Evolutionary conservation across 1,140 invertebrate species (phyloP).

Genomic region (Bombus consobrinus): DNA sequence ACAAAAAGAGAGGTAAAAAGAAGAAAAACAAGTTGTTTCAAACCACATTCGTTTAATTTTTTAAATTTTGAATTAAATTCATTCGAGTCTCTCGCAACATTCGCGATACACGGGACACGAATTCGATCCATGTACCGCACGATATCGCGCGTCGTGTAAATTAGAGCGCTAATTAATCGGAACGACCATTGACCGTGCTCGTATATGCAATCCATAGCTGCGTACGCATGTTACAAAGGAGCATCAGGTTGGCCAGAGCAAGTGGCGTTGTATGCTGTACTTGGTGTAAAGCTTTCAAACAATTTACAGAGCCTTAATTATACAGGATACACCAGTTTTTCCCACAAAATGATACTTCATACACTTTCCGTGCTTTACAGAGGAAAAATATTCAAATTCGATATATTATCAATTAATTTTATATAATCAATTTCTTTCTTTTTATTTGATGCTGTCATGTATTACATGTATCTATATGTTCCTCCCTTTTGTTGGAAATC

Average conservation of each 20-base stretch:
- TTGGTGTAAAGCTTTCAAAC: neutral
- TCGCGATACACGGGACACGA: slow-evolving; percentile 13
- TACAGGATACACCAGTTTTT: too few species aligned
- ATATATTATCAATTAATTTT: too few species aligned
- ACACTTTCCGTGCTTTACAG: too few species aligned
- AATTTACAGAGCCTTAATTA: neutral
- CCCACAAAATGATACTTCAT: neutral
- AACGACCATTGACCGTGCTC: slow-evolving; percentile 1
- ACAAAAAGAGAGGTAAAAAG: too few species aligned
- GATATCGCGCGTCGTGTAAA: slow-evolving; percentile 13
- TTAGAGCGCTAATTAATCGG: slow-evolving; percentile 32
- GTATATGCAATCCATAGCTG: neutral
- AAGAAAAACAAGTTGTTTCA: neutral
- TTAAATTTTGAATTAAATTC: neutral
- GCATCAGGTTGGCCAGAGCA: neutral
- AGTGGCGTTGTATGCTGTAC: neutral
- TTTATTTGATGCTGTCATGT: too few species aligned
- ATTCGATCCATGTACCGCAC: neutral
- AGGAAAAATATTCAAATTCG: too few species aligned
- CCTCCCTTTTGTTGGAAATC: too few species aligned
- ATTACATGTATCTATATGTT: too few species aligned
- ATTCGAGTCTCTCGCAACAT: neutral
- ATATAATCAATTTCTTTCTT: too few species aligned
- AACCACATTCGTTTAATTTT: neutral
- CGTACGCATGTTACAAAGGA: neutral